Evolutionary conservation across 2,888 invertebrate genomes (phyloP).

Genomic region (Selenia dentaria): DNA sequence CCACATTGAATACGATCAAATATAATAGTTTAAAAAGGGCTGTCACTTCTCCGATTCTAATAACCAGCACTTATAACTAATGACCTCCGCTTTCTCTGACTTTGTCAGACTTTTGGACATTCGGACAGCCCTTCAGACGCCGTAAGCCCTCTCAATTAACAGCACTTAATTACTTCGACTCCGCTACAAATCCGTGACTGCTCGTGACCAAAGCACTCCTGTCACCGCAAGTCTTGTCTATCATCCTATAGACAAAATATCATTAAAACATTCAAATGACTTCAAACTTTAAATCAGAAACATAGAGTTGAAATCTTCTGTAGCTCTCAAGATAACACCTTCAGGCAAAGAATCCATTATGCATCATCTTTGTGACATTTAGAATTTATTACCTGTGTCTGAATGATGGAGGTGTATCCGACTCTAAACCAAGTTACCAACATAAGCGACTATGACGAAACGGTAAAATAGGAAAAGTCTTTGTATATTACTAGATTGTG

Average conservation of each 20-base stretch:
- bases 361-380: slow-evolving; percentile 75
- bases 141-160: slow-evolving; percentile 59
- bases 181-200: slow-evolving; percentile 30
- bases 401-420: slow-evolving; percentile 59
- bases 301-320: slow-evolving; percentile 34
- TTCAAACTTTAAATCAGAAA: slow-evolving; percentile 32
- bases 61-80: slow-evolving; percentile 3
- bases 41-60: background rate
- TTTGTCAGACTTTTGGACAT: slow-evolving; percentile 11
- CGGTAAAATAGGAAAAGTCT: slow-evolving; percentile 23
- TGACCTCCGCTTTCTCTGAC: slow-evolving; percentile 13
- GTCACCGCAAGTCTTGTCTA: slow-evolving; percentile 46
- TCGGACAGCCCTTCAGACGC: slow-evolving; percentile 14
- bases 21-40: too few relatives aligned
- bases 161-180: slow-evolving; percentile 49
- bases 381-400: slow-evolving; percentile 73
- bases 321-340: slow-evolving; percentile 50
- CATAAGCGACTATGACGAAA: slow-evolving; percentile 49
- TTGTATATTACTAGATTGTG: slow-evolving; percentile 21
- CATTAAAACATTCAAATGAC: slow-evolving; percentile 19
- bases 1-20: too few relatives aligned
- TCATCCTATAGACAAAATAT: slow-evolving; percentile 1
- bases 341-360: slow-evolving; percentile 65
- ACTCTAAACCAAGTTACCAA: slow-evolving; percentile 47
- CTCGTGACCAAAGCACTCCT: slow-evolving; percentile 47